These are phyloP conservation scores for Xanthia icteritia DNA, from an alignment of 2,888 invertebrate genomes.

Conservation along the genomic window DNA sequence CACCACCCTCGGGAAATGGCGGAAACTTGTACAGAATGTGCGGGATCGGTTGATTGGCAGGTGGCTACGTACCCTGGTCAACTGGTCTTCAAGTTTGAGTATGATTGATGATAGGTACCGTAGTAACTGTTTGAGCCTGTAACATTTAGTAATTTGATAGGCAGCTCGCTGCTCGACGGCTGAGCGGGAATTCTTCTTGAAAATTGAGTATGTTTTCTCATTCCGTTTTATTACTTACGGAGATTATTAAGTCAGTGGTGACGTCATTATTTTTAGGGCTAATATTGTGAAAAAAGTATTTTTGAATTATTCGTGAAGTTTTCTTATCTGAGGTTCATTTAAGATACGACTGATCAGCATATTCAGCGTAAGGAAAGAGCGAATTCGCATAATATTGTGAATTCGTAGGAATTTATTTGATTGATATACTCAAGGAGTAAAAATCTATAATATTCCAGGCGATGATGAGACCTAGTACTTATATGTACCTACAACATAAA, in stretches of 20 bases:
- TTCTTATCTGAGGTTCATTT: background rate
- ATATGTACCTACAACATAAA: background rate
- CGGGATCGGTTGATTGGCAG: slow-evolving; percentile 57
- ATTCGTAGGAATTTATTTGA: background rate
- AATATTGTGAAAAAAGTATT: background rate
- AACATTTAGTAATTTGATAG: slow-evolving; percentile 66
- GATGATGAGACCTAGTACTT: background rate
- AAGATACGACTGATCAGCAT: background rate
- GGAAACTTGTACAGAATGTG: background rate
- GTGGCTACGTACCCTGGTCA: slow-evolving; percentile 62
- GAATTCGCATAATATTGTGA: background rate
- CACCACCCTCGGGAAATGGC: slow-evolving; percentile 21
- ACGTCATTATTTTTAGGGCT: slow-evolving; percentile 27
- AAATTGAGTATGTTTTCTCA: slow-evolving; percentile 49
- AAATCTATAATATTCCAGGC: background rate
- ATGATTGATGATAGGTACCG: slow-evolving; percentile 75
- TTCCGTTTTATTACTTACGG: slow-evolving; percentile 46
- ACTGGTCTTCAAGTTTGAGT: slow-evolving; percentile 63
- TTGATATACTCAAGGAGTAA: background rate
- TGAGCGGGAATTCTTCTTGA: slow-evolving; percentile 37
- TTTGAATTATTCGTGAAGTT: background rate
- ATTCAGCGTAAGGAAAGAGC: background rate
- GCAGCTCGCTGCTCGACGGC: slow-evolving; percentile 22
- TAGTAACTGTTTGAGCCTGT: slow-evolving; percentile 52
- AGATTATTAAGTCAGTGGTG: slow-evolving; percentile 44